Evolutionary conservation across 2,113 vertebrate species (phyloP), one percentile per base, ranked within the genome.

Genomic region (Galbula dea): DNA sequence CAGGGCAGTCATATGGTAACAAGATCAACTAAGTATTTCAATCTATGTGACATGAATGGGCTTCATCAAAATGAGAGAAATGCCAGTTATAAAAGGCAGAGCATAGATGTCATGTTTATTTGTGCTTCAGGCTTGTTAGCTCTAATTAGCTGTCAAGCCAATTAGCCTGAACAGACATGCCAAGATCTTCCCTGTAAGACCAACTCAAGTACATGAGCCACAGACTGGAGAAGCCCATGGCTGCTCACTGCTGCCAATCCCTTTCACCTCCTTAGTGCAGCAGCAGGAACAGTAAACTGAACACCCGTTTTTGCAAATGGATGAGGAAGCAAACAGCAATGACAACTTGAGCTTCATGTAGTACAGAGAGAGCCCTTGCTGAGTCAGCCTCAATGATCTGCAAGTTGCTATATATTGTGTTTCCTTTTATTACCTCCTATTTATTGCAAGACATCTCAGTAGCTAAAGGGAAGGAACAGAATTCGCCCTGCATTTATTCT

Each of bases 141-240:
- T 68, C 66, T 87, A 92, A 94, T 89, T 89, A 95, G 71, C 91
- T 88, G 78, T 92, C 91, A 82, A 80, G 55, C 54, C 79, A 94
- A 88, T 91, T 91, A 94, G 76, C 71, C 63, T 46, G 15, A 81
- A 15, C n/a, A 82, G 65, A 30, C 29, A 26, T 7, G 63, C 66
- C 51, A 6, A 77, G 67, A 58, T 45, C 41, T 76, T 89, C 57
- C 48, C 24, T 36, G 41, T 49, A 52, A 79, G 71, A 61, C 30
- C 74, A 20, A 36, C 32, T 23, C 11, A 26, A 24, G 45, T 12
- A 7, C 2, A 1, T 5, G 48, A 73, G 86, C 6, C 61, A n/a
- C 21, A 62, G 45, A 18, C 24, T 5, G 51, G 19, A 43, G 15
- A 41, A 4, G 12, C 11, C 19, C 11, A 8, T 0, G 3, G 20